Conservation (phyloP, 2,113 vertebrate genomes). For the Ahaetulla prasina region DNA sequence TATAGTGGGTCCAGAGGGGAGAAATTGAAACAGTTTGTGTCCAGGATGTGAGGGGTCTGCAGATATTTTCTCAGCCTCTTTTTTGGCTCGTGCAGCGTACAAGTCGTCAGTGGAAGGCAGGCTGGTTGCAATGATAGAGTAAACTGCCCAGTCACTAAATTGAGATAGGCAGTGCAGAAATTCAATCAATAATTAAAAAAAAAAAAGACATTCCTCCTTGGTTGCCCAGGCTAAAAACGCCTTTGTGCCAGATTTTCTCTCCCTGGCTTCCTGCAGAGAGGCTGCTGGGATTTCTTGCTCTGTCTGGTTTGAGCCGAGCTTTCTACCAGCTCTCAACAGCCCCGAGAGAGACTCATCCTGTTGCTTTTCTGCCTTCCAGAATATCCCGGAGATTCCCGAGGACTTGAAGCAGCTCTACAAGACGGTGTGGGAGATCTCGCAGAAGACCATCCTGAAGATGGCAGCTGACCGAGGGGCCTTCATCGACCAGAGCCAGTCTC, state of each 20-base stretch:
- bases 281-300: not conserved
- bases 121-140: no score
- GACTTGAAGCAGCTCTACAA: slow-evolving; percentile 95
- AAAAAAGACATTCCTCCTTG: no score
- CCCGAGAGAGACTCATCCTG: not conserved
- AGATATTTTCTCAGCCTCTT: no score
- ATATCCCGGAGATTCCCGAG: slow-evolving; percentile 79
- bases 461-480: slow-evolving; percentile 90
- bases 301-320: no score
- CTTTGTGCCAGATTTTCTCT: not conserved
- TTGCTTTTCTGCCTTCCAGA: slow-evolving; percentile 46
- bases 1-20: no score
- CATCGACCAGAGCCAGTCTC: slow-evolving; percentile 97
- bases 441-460: slow-evolving; percentile 92
- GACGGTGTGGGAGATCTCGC: slow-evolving; percentile 97
- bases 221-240: not conserved
- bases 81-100: no score
- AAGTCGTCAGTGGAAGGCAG: no score
- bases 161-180: no score
- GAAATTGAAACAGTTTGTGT: no score
- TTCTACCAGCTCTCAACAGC: not conserved
- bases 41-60: no score
- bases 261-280: not conserved
- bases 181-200: not conserved
- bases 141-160: no score